Evolutionary conservation across 2,888 invertebrate species (phyloP), one percentile per base, ranked within the genome.

Genomic region (Lasius fuliginosus): DNA sequence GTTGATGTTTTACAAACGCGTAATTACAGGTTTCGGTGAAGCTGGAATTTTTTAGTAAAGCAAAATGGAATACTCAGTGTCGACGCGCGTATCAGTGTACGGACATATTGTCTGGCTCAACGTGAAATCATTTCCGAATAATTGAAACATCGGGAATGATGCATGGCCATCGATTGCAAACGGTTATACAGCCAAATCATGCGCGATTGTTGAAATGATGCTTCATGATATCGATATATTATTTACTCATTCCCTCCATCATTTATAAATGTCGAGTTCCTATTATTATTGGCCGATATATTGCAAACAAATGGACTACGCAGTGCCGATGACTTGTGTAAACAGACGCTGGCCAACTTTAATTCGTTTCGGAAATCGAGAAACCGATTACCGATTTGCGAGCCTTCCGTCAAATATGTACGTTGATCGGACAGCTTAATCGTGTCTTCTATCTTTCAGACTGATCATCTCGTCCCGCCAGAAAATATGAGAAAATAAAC

Each of bases 401-500:
- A 79, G 33, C 46, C 42, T 82, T 46, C 46, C 73, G 49, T 33
- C 65, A 84, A 67, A 82, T 71, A 85, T 82, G 84, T 74, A 82
- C 83, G 83, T 86, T 87, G 85, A 81, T 86, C 85, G 82, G 85
- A 84, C 86, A 87, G 85, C 85, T 88, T 88, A 88, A 87, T 88
- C 89, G 88, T 81, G 83, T 88, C 86, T 84, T 81, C 69, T 76
- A 81, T 60, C 83, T 82, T 79, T 85, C 84, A 82, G 83, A 23
- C 64, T 83, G 74, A 49, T 71, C 64, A 42, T 75, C 30, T 42
- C 53, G 12, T 30, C 12, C 64, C 60, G 27, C 0, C 36, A 58
- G 84, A 68, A 83, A 82, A 86, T 87, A 89, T 86, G 86, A 87
- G 87, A 85, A 87, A 89, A 87, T 88, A 87, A 86, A 89, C 82